Conservation (phyloP, 2,888 invertebrate species). For the Dendrolimus pini region DNA sequence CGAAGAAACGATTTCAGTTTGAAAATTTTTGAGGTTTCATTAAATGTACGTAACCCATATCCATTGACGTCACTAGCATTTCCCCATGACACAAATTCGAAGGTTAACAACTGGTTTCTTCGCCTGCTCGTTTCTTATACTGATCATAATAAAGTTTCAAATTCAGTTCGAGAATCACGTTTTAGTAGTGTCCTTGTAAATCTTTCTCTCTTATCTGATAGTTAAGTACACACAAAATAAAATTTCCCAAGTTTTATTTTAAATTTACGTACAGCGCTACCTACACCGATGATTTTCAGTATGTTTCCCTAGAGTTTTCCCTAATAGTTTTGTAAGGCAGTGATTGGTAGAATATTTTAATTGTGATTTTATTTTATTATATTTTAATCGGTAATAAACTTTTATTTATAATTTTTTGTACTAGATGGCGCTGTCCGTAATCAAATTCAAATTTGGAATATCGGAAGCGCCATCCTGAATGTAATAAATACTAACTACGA, state of each 20-base stretch:
- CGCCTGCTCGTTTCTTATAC: neutral
- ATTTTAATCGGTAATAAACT: constrained; percentile 8
- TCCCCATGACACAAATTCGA: neutral
- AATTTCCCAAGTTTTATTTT: constrained; percentile 18
- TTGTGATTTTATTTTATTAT: constrained; percentile 28
- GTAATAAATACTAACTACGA: constrained; percentile 12
- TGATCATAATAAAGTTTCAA: constrained; percentile 33
- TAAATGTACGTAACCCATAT: neutral
- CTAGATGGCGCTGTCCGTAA: constrained; percentile 71
- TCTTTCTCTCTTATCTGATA: constrained; percentile 12
- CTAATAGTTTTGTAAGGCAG: constrained; percentile 43
- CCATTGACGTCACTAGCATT: neutral
- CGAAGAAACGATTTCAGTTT: neutral
- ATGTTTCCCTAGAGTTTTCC: constrained; percentile 11
- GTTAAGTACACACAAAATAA: constrained; percentile 24
- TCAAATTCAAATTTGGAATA: constrained; percentile 16
- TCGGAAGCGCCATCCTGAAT: constrained; percentile 70
- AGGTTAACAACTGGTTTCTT: neutral
- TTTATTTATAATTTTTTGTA: constrained; percentile 14
- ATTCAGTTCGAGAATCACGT: constrained; percentile 35
- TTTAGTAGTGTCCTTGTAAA: neutral
- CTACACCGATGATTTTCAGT: constrained; percentile 26
- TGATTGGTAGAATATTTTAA: constrained; percentile 28
- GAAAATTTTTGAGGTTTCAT: constrained; percentile 10
- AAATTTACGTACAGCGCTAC: constrained; percentile 52